These are phyloP conservation scores for Melipona beecheii DNA, from an alignment of 2,888 invertebrate species.

Conservation along the genomic window DNA sequence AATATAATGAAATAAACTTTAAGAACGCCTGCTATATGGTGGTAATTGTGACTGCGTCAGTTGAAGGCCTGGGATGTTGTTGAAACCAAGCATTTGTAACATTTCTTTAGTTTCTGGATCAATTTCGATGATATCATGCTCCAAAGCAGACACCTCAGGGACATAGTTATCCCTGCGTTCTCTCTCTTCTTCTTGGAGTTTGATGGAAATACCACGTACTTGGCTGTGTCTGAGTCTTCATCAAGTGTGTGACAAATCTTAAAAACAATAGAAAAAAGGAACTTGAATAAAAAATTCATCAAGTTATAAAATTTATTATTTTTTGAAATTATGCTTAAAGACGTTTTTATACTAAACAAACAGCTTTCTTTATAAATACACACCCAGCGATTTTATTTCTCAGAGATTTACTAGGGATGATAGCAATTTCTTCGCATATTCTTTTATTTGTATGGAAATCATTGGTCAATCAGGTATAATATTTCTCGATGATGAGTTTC, in stretches of 20 bases:
- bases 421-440: slow-evolving; percentile 99
- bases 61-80: slow-evolving; percentile 96
- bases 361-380: slow-evolving; percentile 76
- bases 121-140: slow-evolving; percentile 98
- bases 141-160: slow-evolving; percentile 97
- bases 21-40: slow-evolving; percentile 82
- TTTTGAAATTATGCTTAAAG: background rate
- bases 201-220: slow-evolving; percentile 99
- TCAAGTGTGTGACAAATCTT: slow-evolving; percentile 98
- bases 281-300: background rate
- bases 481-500: slow-evolving; percentile 99
- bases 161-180: slow-evolving; percentile 99
- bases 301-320: background rate
- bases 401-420: slow-evolving; percentile 98
- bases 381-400: slow-evolving; percentile 99
- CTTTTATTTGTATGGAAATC: slow-evolving; percentile 99
- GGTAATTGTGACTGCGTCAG: slow-evolving; percentile 92
- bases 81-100: slow-evolving; percentile 98
- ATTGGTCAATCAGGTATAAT: slow-evolving; percentile 98
- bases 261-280: background rate
- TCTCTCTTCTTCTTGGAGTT: slow-evolving; percentile 99
- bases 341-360: background rate
- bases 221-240: slow-evolving; percentile 99
- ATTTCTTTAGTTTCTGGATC: slow-evolving; percentile 99
- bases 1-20: slow-evolving; percentile 63